A percentile compares a stretch with the other conserved stretches of the same genome.
Evolutionary conservation across 2,888 invertebrate species (phyloP).

Genomic region (Sinhomidia bicolor): DNA sequence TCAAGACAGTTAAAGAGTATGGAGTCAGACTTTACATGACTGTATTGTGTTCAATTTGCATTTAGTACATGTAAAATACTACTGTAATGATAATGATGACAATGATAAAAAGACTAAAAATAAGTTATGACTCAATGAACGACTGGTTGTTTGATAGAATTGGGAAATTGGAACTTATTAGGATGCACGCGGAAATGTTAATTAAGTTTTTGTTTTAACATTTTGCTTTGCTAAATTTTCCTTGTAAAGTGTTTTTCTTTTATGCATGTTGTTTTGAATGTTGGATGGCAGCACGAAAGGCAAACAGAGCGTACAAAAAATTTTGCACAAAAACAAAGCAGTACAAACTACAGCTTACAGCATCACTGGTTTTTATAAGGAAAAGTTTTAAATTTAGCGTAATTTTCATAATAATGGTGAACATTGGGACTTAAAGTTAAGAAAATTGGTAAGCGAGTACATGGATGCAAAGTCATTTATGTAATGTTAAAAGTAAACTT

Average conservation of each 20-base stretch:
- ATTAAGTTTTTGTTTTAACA: constrained; percentile 48
- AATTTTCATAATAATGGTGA: too few species aligned
- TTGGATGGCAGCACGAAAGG: not conserved
- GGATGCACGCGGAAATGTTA: constrained; percentile 50
- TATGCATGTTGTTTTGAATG: not conserved
- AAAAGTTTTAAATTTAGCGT: not conserved
- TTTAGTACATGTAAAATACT: too few species aligned
- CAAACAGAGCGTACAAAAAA: not conserved
- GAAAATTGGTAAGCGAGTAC: too few species aligned
- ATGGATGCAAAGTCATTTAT: too few species aligned
- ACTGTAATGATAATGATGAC: not conserved
- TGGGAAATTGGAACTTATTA: constrained; percentile 31
- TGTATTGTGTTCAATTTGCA: not conserved
- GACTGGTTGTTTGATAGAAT: too few species aligned
- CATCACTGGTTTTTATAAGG: constrained; percentile 29
- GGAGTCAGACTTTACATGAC: too few species aligned
- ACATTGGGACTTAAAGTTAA: too few species aligned
- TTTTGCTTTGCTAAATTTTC: constrained; percentile 33
- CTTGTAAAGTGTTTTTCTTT: constrained; percentile 26
- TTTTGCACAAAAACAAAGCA: not conserved
- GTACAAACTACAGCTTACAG: not conserved
- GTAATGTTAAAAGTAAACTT: too few species aligned
- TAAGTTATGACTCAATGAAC: not conserved
- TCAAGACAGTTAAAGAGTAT: not conserved
- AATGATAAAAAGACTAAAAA: not conserved